These are phyloP conservation scores for Petrocephalus microphthalmus DNA, from an alignment of 2,113 vertebrate genomes.

Conservation along the genomic window DNA sequence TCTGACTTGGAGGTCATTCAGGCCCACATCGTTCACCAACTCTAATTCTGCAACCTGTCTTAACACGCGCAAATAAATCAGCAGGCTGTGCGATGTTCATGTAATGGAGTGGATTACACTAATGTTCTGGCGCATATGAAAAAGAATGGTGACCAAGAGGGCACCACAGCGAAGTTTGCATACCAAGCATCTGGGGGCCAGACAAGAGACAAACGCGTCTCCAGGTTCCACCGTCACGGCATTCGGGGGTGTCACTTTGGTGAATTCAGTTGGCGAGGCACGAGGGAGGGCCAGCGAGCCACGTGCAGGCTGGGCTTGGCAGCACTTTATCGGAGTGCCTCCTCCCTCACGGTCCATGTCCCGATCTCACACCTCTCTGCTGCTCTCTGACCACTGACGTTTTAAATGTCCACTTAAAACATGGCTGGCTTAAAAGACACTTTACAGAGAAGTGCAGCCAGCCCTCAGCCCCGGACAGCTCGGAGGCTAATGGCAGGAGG, in stretches of 20 bases:
- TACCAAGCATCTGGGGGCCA: not conserved
- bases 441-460: too few species aligned
- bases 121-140: not conserved
- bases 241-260: not conserved
- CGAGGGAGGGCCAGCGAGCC: not conserved
- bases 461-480: not conserved
- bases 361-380: not conserved
- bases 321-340: not conserved
- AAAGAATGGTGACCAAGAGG: not conserved
- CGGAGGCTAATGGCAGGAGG: not conserved
- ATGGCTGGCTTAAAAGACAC: not conserved
- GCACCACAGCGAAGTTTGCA: not conserved
- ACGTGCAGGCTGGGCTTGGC: not conserved
- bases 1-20: not conserved
- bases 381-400: not conserved
- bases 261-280: not conserved
- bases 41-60: not conserved
- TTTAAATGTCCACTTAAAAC: not conserved
- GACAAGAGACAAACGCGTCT: not conserved
- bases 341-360: not conserved
- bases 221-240: not conserved
- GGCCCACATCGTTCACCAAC: not conserved
- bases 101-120: not conserved
- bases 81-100: not conserved
- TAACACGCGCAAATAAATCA: not conserved